Percentiles rank a stretch among this genome's conserved stretches.
Conservation (phyloP, 2,113 vertebrate species). For the Cygnus buccinator region DNA sequence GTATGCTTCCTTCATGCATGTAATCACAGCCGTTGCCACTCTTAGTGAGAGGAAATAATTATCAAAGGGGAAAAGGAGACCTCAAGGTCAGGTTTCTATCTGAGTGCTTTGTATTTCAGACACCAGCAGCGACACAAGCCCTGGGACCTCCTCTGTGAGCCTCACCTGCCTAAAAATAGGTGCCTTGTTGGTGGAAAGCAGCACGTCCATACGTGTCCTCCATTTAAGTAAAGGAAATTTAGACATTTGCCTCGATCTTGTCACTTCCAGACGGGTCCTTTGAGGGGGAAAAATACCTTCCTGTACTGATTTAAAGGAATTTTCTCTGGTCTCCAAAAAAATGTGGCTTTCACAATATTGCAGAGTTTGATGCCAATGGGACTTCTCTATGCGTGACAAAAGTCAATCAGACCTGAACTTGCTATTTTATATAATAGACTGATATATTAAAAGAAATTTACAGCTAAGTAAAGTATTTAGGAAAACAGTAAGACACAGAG, state of each 20-base stretch:
- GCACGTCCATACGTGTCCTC: rapidly evolving
- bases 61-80: background rate
- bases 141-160: background rate
- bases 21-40: background rate
- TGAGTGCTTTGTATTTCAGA: background rate
- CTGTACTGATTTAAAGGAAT: background rate
- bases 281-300: background rate
- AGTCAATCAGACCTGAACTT: background rate
- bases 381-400: background rate
- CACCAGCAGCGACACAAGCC: background rate
- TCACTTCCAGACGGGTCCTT: background rate
- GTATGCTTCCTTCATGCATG: background rate
- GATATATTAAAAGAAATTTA: background rate
- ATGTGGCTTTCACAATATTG: background rate
- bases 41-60: background rate
- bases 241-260: background rate
- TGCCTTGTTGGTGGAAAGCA: background rate
- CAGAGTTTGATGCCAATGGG: background rate
- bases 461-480: background rate
- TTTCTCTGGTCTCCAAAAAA: background rate
- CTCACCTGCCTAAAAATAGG: background rate
- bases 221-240: background rate
- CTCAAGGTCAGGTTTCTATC: background rate
- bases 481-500: background rate
- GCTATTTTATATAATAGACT: background rate